Base-by-base conservation (phyloP, 1,140 invertebrate species). In the Monochamus saltuarius region DNA sequence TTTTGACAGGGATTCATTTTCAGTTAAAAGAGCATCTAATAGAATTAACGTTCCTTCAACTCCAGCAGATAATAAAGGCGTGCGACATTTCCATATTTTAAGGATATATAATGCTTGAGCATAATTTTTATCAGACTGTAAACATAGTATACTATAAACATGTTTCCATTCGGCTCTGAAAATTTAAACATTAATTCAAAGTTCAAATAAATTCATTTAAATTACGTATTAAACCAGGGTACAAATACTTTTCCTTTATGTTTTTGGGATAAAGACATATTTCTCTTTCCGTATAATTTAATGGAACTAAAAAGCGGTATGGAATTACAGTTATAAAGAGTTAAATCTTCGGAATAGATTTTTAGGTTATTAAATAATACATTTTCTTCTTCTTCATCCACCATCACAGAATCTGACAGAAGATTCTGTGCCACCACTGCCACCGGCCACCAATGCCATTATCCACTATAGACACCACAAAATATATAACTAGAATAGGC, bases 41-140 rank as follows among this genome's bases (percentile, higher is more conserved):
- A 89, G 72, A 14, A 78, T 80, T 34, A 87, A 69, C 2, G 87
- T 87, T 16, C 85, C 85, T 68, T 89, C 87, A 16, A 88, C 80
- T 1, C 85, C 87, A 22, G 84, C 81, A 10, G 87, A 84, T 59
- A 90, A 69, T 59, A 82, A 80, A n/a, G 84, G 82, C 56, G 82
- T 81, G 58, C 87, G 79, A 19, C 80, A 70, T 77, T 87, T 86
- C 86, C 86, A 87, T 57, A 84, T 73, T 34, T 82, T 64, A 37
- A 87, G 68, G 17, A 73, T 70, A 54, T 83, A 68, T 55, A 85
- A 76, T 35, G 81, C 84, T 68, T 80, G 78, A 10, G 59, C 72
- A 55, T 80, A 73, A 35, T 78, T 73, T 8, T 67, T 61, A 11
- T 62, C 57, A 43, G 78, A 54, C n/a, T 75, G 72, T 0, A 79